Conservation (phyloP, 2,797 vertebrate species). For the Gallinago stenura region DNA sequence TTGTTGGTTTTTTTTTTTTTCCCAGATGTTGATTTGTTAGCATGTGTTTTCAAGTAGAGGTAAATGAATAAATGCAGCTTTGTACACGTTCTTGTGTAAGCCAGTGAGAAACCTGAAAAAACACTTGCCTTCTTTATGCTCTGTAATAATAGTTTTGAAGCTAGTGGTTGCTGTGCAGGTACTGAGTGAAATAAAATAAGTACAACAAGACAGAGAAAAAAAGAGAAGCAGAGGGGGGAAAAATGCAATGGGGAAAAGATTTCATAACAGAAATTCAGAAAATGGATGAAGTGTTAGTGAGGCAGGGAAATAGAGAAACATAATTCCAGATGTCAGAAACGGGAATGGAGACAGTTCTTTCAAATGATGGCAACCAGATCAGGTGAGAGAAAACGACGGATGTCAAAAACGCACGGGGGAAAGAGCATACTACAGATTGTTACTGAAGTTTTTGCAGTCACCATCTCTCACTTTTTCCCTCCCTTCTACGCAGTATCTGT, state of each 20-base stretch:
- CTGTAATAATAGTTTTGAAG: not conserved
- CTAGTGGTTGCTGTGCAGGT: not conserved
- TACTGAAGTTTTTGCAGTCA: not conserved
- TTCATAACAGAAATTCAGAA: not conserved
- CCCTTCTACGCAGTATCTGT: not conserved
- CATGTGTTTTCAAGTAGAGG: not conserved
- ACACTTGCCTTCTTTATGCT: not conserved
- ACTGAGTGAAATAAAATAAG: not conserved
- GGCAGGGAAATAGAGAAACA: not conserved
- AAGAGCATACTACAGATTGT: not conserved
- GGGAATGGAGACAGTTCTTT: not conserved
- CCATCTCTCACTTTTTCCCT: not conserved
- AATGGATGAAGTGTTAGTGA: not conserved
- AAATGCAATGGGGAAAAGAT: not conserved
- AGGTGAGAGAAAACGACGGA: not conserved
- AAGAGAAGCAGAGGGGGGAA: not conserved
- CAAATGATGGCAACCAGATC: not conserved
- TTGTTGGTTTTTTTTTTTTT: too few species aligned
- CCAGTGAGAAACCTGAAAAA: accelerated
- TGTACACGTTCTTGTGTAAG: not conserved
- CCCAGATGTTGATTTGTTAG: not conserved
- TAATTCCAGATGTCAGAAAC: not conserved
- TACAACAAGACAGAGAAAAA: not conserved
- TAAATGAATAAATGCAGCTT: not conserved
- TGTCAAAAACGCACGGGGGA: not conserved